Evolutionary conservation across 2,113 vertebrate genomes (phyloP), one percentile per base, ranked within the genome.

Genomic region (Arothron firmamentum): DNA sequence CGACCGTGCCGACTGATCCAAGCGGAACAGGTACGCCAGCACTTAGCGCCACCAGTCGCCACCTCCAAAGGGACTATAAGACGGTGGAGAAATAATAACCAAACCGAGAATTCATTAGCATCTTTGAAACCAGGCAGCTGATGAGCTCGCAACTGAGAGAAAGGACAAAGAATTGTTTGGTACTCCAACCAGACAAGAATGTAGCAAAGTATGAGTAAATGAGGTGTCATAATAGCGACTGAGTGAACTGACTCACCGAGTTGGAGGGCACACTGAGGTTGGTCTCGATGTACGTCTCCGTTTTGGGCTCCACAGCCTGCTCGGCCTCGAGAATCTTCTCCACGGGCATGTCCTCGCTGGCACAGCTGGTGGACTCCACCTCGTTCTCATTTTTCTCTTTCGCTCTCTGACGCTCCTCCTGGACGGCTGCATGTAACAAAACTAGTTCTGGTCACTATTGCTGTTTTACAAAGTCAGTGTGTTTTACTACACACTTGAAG

Each of bases 321-420:
- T 99, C 97, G 0, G 97, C 97, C 62, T 98, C 97, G 84, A 99
- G 89, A 65, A 99, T 95, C 92, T 96, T 99, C 85, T 99, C 96
- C 87, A 99, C 97, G 0, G 97, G 97, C 97, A 99, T 98, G 91
- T 98, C 97, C 87, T 98, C 96, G 0, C 95, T 98, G 72, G 91
- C 94, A 2, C 92, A 93, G 89, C 95, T 94, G 38, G 92, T 94
- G 0, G 94, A 95, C 85, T 98, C 96, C 71, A 95, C 95, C 85
- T 98, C 97, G 0, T 87, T 96, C 90, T 99, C 96, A 0, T 82
- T 94, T 41, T 90, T 92, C n/a, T 99, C 97, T 84, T 95, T 99
- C 12, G 96, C 95, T 67, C 96, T 85, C 88, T 98, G 96, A 76
- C 96, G 89, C 81, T 99, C 97, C 89, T 99, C 97, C 90, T 99